Conservation (phyloP, 2,113 vertebrate species). For the Jacana jacana region DNA sequence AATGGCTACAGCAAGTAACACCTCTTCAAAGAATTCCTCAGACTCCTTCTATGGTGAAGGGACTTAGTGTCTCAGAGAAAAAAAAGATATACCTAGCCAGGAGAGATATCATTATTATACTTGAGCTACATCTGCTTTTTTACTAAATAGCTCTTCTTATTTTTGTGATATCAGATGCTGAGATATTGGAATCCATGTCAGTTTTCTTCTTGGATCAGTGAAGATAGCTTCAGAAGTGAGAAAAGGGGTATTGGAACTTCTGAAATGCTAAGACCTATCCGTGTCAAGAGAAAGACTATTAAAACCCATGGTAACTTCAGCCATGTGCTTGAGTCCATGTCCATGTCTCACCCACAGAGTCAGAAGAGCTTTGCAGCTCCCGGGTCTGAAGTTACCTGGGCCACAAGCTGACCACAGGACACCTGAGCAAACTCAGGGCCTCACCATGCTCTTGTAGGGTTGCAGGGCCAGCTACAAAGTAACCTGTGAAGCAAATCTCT, state of each 20-base stretch:
- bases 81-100: not conserved
- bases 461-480: not conserved
- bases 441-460: not conserved
- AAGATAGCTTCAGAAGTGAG: not conserved
- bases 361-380: not conserved
- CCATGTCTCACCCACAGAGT: not conserved
- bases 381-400: fast-evolving
- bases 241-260: not conserved
- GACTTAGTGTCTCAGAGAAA: not conserved
- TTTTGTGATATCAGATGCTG: too few relatives aligned
- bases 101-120: not conserved
- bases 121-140: not conserved
- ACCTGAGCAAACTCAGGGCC: not conserved
- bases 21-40: not conserved
- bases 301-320: not conserved
- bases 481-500: not conserved
- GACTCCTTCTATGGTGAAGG: not conserved
- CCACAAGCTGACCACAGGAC: not conserved
- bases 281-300: not conserved
- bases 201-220: not conserved
- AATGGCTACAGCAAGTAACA: not conserved
- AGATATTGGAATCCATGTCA: not conserved
- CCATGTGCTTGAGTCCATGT: fast-evolving
- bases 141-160: not conserved
- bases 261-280: not conserved